Percentiles rank a stretch among this genome's conserved stretches.
Evolutionary conservation across 2,797 vertebrate genomes (phyloP).

Genomic region (Neomorphus geoffroyi): DNA sequence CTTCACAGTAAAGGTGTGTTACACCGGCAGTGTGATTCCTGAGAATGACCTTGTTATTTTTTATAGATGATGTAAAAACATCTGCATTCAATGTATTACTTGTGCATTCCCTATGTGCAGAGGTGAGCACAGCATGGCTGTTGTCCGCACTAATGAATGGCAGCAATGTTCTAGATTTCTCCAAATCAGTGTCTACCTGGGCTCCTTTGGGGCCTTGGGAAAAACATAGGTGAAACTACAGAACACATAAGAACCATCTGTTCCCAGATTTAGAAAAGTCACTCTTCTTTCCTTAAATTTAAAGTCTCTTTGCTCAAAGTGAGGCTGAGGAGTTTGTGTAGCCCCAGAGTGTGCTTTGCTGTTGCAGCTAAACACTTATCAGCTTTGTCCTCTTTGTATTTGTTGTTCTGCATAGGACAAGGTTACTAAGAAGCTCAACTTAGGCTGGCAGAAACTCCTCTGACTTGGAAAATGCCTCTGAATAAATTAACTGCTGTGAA

Average conservation of each 20-base stretch:
- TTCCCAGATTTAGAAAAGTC: not conserved
- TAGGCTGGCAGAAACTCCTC: not conserved
- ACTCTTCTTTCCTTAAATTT: accelerated
- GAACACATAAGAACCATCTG: not conserved
- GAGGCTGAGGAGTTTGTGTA: not conserved
- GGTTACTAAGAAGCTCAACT: not conserved
- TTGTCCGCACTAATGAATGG: not conserved
- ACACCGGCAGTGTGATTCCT: not conserved
- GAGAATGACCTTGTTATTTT: not conserved
- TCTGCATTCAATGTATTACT: not conserved
- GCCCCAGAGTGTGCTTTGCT: not conserved
- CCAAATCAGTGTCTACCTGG: not conserved
- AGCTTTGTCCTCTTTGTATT: slow-evolving; percentile 9
- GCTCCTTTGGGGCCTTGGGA: not conserved
- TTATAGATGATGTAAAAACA: not conserved
- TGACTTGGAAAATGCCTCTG: slow-evolving; percentile 16
- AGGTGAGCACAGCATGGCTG: not conserved
- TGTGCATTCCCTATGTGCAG: not conserved
- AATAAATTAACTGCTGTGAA: slow-evolving; percentile 15
- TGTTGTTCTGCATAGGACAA: not conserved
- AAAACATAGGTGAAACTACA: not conserved
- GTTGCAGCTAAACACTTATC: not conserved
- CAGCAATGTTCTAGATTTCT: not conserved
- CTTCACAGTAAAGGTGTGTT: not conserved
- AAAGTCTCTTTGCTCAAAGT: not conserved